Conservation (phyloP, 1,140 invertebrate species). For the Drosophila lini region DNA sequence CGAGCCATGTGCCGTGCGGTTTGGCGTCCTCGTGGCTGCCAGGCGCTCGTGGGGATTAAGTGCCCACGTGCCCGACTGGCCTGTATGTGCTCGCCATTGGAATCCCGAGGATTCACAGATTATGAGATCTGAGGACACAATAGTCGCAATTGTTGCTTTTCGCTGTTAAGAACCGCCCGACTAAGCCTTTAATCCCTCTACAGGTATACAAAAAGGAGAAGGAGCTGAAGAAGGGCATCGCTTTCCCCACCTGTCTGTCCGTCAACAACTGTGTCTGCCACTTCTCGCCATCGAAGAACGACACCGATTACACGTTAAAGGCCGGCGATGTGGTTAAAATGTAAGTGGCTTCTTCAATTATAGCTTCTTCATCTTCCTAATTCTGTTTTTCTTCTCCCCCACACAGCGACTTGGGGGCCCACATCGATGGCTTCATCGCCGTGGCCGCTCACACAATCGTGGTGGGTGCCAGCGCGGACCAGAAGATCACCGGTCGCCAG, state of each 20-base stretch:
- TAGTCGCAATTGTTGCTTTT: neutral
- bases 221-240: constrained; percentile 98
- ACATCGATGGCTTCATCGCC: constrained; percentile 99
- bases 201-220: constrained; percentile 97
- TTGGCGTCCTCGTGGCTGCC: constrained; percentile 18
- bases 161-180: neutral
- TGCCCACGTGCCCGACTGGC: constrained; percentile 54
- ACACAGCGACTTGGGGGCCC: constrained; percentile 96
- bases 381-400: neutral
- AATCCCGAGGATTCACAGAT: constrained; percentile 73
- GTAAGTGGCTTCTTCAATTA: constrained; percentile 86
- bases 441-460: constrained; percentile 98
- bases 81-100: constrained; percentile 16
- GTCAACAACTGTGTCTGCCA: constrained; percentile 99
- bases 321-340: constrained; percentile 99
- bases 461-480: constrained; percentile 90
- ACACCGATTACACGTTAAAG: constrained; percentile 94
- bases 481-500: constrained; percentile 92
- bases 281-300: constrained; percentile 97
- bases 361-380: constrained; percentile 39
- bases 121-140: constrained; percentile 83
- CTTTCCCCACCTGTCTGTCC: constrained; percentile 99
- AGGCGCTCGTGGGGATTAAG: constrained; percentile 35
- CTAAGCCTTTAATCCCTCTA: neutral
- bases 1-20: constrained; percentile 14